phyloP scores from a whole-genome alignment of 2,113 vertebrate species.

The Asarcornis scutulata region DNA sequence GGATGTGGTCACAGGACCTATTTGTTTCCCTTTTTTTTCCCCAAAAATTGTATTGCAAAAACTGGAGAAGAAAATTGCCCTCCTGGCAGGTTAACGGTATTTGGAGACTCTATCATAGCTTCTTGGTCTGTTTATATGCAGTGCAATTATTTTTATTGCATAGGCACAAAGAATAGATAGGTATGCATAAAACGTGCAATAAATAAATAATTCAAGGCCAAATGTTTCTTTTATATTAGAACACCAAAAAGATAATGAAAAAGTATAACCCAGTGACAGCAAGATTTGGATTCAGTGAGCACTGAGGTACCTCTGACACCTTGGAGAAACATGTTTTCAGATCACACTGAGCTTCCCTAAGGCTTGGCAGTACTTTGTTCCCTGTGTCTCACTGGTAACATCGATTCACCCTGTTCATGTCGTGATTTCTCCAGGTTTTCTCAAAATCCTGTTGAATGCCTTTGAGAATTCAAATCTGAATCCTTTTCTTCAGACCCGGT shows the following conservation, averaged over 20 bases:
- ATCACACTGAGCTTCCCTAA: neutral
- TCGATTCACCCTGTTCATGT: neutral
- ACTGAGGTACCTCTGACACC: neutral
- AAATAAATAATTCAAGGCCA: neutral
- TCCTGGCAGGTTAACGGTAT: neutral
- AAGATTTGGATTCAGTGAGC: neutral
- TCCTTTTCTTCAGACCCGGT: neutral
- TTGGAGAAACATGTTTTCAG: neutral
- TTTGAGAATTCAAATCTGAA: constrained; percentile 3
- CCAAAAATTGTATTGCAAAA: neutral
- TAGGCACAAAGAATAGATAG: neutral
- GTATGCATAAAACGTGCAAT: constrained; percentile 3
- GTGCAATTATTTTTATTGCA: neutral
- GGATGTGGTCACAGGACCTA: no score
- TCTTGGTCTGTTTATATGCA: neutral
- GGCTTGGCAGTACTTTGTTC: neutral
- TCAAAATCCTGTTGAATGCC: neutral
- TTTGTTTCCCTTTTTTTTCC: neutral
- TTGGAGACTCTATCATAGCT: neutral
- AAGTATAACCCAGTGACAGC: neutral
- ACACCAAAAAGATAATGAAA: neutral
- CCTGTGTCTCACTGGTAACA: neutral
- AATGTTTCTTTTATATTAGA: neutral
- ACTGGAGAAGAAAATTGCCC: neutral
- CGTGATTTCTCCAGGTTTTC: neutral